Evolutionary conservation across 2,888 invertebrate genomes (phyloP).

Genomic region (Ferrisia virgata): DNA sequence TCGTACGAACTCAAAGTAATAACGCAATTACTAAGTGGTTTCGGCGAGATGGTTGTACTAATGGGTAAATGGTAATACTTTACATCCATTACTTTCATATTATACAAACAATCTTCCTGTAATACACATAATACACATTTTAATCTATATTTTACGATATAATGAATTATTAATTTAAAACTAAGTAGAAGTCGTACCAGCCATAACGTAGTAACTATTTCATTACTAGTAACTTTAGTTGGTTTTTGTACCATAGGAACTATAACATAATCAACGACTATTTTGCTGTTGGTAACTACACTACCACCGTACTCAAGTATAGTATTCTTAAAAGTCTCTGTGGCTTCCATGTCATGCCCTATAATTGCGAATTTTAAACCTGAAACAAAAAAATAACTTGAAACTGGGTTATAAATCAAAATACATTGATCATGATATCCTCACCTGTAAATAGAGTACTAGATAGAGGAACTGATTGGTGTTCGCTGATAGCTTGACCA

Average conservation of each 20-base stretch:
- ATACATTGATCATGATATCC: background rate
- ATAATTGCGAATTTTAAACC: conserved; percentile 55
- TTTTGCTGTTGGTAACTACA: conserved; percentile 52
- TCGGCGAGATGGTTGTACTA: conserved; percentile 53
- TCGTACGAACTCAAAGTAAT: conserved; percentile 76
- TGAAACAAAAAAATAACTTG: conserved; percentile 47
- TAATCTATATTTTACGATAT: conserved; percentile 20
- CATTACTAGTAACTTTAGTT: conserved; percentile 56
- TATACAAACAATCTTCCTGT: conserved; percentile 65
- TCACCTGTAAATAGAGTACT: conserved; percentile 16
- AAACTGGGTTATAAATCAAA: background rate
- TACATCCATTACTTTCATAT: conserved; percentile 60
- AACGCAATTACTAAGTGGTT: conserved; percentile 67
- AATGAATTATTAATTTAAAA: background rate
- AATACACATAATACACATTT: too few relatives aligned
- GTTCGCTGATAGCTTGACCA: background rate
- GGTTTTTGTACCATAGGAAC: conserved; percentile 59
- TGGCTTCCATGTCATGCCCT: conserved; percentile 53
- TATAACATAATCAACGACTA: conserved; percentile 62
- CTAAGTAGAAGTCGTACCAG: conserved; percentile 59
- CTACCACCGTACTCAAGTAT: conserved; percentile 57
- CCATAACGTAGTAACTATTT: conserved; percentile 70
- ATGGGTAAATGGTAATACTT: conserved; percentile 72
- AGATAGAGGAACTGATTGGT: background rate
- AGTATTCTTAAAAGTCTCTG: conserved; percentile 51